A percentile compares a stretch with the other conserved stretches of the same genome.
Evolutionary conservation across 2,113 vertebrate species (phyloP).

Genomic region (Condylura cristata): DNA sequence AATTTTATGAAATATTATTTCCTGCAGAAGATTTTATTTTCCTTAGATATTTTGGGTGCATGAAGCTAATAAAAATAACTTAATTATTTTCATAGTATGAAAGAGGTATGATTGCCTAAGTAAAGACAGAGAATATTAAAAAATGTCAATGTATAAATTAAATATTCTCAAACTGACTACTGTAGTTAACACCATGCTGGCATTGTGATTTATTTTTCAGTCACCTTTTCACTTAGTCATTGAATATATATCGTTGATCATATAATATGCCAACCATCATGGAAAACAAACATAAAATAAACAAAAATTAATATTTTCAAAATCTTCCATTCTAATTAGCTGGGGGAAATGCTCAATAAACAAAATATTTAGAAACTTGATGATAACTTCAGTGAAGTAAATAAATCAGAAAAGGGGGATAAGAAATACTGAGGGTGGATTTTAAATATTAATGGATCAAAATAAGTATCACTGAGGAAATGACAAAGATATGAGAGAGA

Average conservation of each 20-base stretch:
- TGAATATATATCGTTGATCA: not conserved
- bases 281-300: not conserved
- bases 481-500: not conserved
- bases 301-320: not conserved
- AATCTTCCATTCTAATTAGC: not conserved
- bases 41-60: not conserved
- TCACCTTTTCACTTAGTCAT: not conserved
- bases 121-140: not conserved
- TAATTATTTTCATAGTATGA: not conserved
- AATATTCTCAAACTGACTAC: not conserved
- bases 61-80: constrained; percentile 3
- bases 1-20: constrained; percentile 32
- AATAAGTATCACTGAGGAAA: not conserved
- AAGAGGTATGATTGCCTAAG: not conserved
- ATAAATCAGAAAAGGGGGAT: not conserved
- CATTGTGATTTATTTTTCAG: not conserved
- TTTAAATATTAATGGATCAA: not conserved
- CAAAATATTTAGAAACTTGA: not conserved
- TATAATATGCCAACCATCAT: not conserved
- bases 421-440: not conserved
- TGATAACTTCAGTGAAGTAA: not conserved
- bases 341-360: not conserved
- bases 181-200: not conserved
- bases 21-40: not conserved
- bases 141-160: not conserved